Conservation (phyloP, 2,888 invertebrate genomes). For the Plebejus melissa region DNA sequence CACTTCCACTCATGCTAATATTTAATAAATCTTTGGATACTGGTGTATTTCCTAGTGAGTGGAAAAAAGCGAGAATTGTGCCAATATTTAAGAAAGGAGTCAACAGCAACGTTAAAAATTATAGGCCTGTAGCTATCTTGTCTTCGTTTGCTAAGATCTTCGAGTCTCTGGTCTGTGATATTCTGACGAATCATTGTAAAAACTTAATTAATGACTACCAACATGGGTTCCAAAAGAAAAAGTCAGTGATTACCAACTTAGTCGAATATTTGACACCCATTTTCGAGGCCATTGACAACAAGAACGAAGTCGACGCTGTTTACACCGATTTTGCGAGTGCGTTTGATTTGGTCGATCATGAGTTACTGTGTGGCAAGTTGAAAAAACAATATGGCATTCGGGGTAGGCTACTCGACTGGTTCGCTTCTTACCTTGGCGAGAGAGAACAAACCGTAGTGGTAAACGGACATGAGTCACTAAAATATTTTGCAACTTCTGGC, state of each 20-base stretch:
- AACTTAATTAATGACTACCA: background rate
- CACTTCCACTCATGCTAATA: background rate
- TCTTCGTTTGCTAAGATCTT: background rate
- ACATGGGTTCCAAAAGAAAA: conserved; percentile 5
- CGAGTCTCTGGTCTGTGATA: background rate
- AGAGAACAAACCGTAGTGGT: conserved; percentile 26
- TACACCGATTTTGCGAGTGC: conserved; percentile 30
- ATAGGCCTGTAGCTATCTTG: background rate
- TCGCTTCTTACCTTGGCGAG: conserved; percentile 26
- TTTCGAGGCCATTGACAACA: conserved; percentile 6
- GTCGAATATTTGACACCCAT: background rate
- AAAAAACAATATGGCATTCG: conserved; percentile 17
- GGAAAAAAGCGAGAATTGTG: background rate
- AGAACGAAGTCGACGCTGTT: conserved; percentile 22
- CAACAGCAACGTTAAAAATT: background rate
- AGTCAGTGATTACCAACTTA: conserved; percentile 20
- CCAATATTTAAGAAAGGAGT: background rate
- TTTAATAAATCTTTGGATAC: background rate
- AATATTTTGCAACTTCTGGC: conserved; percentile 24
- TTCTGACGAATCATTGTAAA: background rate
- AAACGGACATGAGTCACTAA: conserved; percentile 21
- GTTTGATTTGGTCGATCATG: conserved; percentile 27
- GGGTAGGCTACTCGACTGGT: conserved; percentile 29
- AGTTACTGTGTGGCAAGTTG: background rate
- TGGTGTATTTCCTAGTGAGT: background rate